Conservation (phyloP, 2,888 invertebrate species). For the Choreutis nemorana region DNA sequence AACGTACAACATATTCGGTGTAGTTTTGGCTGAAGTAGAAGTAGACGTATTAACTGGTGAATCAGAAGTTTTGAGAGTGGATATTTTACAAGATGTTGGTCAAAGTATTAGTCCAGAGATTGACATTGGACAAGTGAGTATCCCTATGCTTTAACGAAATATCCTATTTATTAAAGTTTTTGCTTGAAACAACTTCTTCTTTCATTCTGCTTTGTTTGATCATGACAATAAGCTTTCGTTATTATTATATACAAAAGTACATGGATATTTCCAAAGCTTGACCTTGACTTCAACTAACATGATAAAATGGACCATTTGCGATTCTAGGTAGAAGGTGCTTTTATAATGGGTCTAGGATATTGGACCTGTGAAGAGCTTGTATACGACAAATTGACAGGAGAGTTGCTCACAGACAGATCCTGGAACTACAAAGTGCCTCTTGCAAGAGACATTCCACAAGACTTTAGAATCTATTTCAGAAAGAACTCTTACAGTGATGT, state of each 20-base stretch:
- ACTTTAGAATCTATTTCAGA: constrained; percentile 66
- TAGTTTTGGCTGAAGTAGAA: constrained; percentile 71
- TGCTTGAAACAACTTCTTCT: background rate
- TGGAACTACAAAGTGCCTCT: constrained; percentile 75
- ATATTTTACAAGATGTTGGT: constrained; percentile 73
- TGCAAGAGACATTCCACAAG: constrained; percentile 70
- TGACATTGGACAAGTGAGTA: constrained; percentile 70
- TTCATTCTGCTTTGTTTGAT: too few species aligned
- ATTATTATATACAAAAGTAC: too few species aligned
- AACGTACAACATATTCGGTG: constrained; percentile 55
- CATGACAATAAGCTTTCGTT: too few species aligned
- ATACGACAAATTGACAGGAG: constrained; percentile 64
- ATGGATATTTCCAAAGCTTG: too few species aligned
- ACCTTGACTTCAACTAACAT: too few species aligned
- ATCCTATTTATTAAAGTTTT: background rate
- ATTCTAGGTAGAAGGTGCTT: constrained; percentile 68
- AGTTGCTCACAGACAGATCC: constrained; percentile 68
- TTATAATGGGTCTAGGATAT: constrained; percentile 72
- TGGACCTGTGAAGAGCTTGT: constrained; percentile 70
- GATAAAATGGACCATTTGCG: too few species aligned
- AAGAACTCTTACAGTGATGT: constrained; percentile 58
- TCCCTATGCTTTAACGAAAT: background rate
- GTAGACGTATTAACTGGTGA: constrained; percentile 79
- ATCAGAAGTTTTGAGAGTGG: constrained; percentile 67
- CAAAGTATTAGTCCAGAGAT: constrained; percentile 71